Percentiles rank a stretch among this genome's conserved stretches.
These are phyloP conservation scores for Erythrocebus patas DNA, from an alignment of 2,113 vertebrate species.

Conservation along the genomic window DNA sequence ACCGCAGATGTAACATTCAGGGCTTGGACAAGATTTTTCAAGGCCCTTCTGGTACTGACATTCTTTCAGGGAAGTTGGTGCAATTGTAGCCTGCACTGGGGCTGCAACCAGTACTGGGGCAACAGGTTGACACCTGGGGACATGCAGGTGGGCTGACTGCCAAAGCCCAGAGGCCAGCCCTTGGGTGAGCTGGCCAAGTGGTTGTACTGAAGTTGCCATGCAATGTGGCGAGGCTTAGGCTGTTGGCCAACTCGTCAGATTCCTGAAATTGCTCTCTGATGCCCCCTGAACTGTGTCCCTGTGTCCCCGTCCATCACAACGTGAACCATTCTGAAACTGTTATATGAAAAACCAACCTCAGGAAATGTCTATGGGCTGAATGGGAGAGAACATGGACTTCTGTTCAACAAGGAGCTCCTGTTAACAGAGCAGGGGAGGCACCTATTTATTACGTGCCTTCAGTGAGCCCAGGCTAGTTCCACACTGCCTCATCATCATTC, in stretches of 20 bases:
- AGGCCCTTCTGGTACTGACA: not conserved
- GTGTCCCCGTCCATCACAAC: not conserved
- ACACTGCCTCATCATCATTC: accelerated
- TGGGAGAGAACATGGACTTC: not conserved
- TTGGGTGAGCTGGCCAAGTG: not conserved
- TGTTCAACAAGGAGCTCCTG: not conserved
- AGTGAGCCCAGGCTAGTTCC: not conserved
- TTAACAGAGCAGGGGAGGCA: not conserved
- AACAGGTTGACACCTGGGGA: not conserved
- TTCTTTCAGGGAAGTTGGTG: not conserved
- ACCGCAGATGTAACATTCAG: not conserved
- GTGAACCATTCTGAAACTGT: not conserved
- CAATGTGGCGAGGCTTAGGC: not conserved
- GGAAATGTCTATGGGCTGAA: not conserved
- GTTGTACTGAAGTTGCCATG: not conserved
- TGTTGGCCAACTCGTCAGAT: not conserved
- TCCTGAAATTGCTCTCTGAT: not conserved
- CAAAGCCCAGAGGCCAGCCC: not conserved
- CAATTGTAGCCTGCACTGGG: not conserved
- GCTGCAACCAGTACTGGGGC: not conserved
- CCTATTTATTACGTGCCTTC: accelerated
- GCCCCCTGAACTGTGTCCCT: not conserved
- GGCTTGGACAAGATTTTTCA: not conserved
- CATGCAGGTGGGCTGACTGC: accelerated
- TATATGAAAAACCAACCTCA: not conserved